Evolutionary conservation across 2,113 vertebrate species (phyloP), one percentile per base, ranked within the genome.

Genomic region (Numenius arquata): DNA sequence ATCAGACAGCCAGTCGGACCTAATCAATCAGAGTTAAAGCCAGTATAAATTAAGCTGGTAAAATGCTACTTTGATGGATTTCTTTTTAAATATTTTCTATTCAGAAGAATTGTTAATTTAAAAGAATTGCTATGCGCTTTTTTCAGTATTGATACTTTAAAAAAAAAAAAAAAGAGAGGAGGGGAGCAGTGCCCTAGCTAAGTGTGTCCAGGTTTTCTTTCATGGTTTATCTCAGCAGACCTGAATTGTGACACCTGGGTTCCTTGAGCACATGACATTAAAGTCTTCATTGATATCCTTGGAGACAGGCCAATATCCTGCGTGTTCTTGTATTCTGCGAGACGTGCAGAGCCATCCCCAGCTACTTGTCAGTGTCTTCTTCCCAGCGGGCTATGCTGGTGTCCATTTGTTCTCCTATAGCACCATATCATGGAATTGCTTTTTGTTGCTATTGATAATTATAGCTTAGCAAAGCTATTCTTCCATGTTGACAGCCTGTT

Each of bases 301-400:
- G 65, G 70, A 73, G 53, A 20, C 63, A 85, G 16, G 21, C 15
- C 9, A 48, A 0, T 66, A 9, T 30, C 27, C 65, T 59, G 9
- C 1, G 0, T 53, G 23, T 59, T 75, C 83, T 29, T 77, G 43
- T 38, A 4, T 15, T 2, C 0, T 5, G 30, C 6, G 45, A 59
- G 48, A 25, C 0, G 0, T n/a, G 21, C 38, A 71, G 25, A 76
- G 38, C 30, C 15, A 29, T 48, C 23, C 12, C 36, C 30, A 72
- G 78, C 36, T 88, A 21, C 55, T 36, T 38, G 23, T 38, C 30
- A 18, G 23, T n/a, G 32, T 38, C 12, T n/a, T 72, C 43, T 92
- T 59, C 45, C n/a, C 45, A 79, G 40, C 41, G 79, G 22, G 12
- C 26, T 22, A 2, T 34, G 30, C 21, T 56, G 8, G 5, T 66